Conservation (phyloP, 2,797 vertebrate species). For the Gymnodraco acuticeps region DNA sequence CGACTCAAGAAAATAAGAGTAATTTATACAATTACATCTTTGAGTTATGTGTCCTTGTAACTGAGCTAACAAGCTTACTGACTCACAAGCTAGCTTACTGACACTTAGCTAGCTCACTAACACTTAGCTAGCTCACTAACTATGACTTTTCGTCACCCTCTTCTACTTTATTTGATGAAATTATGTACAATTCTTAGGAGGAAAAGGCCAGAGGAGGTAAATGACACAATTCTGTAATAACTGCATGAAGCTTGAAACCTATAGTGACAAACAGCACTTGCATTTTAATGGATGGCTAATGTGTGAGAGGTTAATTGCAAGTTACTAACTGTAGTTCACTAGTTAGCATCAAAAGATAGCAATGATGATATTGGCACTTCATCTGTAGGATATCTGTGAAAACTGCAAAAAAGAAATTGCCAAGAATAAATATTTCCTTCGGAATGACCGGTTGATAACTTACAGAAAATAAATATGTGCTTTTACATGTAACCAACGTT, state of each 20-base stretch:
- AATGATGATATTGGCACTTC: no score
- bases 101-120: not conserved
- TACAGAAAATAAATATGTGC: no score
- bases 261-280: no score
- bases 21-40: not conserved
- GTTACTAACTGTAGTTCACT: no score
- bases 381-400: no score
- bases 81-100: not conserved
- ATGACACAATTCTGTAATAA: not conserved
- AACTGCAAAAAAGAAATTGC: no score
- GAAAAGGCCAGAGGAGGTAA: not conserved
- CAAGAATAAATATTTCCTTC: no score
- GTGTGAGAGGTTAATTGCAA: not conserved
- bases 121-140: not conserved
- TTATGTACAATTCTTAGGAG: not conserved
- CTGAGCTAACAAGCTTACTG: not conserved
- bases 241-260: not conserved
- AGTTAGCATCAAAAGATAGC: no score
- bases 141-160: not conserved
- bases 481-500: no score
- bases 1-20: not conserved
- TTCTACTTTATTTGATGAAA: not conserved
- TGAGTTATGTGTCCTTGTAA: not conserved
- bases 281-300: not conserved
- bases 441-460: no score